Evolutionary conservation across 2,113 vertebrate species (phyloP).

Genomic region (Phoxinus phoxinus): DNA sequence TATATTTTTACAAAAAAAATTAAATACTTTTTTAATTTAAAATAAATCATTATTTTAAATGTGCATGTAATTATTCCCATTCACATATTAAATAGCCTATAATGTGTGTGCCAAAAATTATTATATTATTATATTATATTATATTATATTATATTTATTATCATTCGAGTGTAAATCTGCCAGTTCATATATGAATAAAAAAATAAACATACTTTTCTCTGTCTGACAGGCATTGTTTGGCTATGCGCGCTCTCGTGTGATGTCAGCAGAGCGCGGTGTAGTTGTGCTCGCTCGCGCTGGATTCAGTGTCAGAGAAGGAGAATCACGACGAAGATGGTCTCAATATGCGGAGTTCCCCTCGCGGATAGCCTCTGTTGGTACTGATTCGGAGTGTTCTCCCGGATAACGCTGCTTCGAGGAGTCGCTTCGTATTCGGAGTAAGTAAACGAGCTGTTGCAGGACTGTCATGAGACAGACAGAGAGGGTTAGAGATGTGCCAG

Average conservation of each 20-base stretch:
- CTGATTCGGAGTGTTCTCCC: conserved; percentile 44
- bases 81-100: no score
- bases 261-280: conserved; percentile 34
- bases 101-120: no score
- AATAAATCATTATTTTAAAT: no score
- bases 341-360: conserved; percentile 44
- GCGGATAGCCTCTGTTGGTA: conserved; percentile 50
- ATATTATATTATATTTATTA: no score
- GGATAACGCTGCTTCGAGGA: conserved; percentile 33
- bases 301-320: conserved; percentile 43
- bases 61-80: no score
- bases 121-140: no score
- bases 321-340: conserved; percentile 53
- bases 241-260: conserved; percentile 31
- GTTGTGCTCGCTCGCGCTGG: conserved; percentile 31
- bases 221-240: neutral
- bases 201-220: neutral
- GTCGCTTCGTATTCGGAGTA: conserved; percentile 50
- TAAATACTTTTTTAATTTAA: no score
- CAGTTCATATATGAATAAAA: no score
- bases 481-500: conserved; percentile 6
- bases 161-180: no score
- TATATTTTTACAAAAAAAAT: no score
- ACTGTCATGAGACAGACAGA: neutral
- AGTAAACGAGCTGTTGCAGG: conserved; percentile 18